Evolutionary conservation across 2,113 vertebrate species (phyloP).

Genomic region (Perca fluviatilis): DNA sequence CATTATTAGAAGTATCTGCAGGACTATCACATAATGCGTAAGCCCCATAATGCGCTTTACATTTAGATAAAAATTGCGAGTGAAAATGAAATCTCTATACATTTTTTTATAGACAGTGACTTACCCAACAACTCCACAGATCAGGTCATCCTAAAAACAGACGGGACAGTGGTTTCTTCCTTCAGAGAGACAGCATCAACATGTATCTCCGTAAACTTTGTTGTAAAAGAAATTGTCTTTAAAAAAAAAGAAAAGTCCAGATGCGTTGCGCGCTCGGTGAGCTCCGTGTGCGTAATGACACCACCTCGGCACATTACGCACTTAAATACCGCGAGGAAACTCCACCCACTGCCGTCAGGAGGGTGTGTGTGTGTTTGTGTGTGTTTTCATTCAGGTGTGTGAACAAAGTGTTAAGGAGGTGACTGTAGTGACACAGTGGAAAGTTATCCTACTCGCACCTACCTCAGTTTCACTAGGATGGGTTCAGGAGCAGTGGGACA

Average conservation of each 20-base stretch:
- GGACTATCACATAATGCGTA: too few species aligned
- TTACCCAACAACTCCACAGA: conserved; percentile 32
- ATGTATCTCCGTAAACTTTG: background rate
- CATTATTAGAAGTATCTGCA: too few species aligned
- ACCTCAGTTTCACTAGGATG: conserved; percentile 35
- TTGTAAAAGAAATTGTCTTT: background rate
- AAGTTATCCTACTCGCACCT: conserved; percentile 43
- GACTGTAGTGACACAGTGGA: conserved; percentile 53
- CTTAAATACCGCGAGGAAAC: conserved; percentile 39
- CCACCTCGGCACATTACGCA: conserved; percentile 24
- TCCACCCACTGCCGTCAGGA: conserved; percentile 57
- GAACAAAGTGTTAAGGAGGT: background rate
- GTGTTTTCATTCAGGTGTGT: conserved; percentile 44
- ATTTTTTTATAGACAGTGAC: background rate
- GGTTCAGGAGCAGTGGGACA: conserved; percentile 36
- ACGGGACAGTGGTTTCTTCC: background rate
- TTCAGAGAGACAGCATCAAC: background rate
- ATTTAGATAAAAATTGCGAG: too few species aligned
- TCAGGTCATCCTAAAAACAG: conserved; percentile 18
- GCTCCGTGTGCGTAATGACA: conserved; percentile 47
- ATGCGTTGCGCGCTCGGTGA: background rate
- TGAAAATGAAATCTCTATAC: too few species aligned
- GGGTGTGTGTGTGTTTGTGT: conserved; percentile 32
- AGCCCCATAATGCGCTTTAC: too few species aligned
- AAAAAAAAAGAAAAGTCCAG: background rate